phyloP scores from a whole-genome alignment of 2,113 vertebrate species.

The Trachemys scripta region DNA sequence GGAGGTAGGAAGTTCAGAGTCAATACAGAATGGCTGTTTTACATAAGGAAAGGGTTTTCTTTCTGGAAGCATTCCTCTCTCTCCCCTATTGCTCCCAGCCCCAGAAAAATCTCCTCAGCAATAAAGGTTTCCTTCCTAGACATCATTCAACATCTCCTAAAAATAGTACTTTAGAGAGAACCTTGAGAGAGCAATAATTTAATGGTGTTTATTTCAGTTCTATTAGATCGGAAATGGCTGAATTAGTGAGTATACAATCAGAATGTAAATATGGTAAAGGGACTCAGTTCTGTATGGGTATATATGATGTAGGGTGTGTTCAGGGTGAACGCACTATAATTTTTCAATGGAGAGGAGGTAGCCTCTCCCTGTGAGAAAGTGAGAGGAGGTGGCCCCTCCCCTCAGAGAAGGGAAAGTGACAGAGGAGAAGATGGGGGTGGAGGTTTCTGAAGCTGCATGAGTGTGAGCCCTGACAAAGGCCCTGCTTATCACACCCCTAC shows the following conservation, averaged over 20 bases:
- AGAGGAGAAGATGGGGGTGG: too few species aligned
- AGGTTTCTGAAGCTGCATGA: too few species aligned
- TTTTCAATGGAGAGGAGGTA: too few species aligned
- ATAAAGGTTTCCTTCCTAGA: background rate
- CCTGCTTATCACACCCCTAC: too few species aligned
- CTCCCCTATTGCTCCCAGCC: background rate
- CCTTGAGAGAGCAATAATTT: fast-evolving
- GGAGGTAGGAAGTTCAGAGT: background rate
- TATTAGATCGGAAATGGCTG: background rate
- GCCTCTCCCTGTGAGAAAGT: too few species aligned
- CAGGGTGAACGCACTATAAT: too few species aligned
- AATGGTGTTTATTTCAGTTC: background rate
- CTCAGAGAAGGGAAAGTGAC: too few species aligned
- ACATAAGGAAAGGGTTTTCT: fast-evolving
- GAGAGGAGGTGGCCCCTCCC: too few species aligned
- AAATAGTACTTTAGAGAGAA: fast-evolving
- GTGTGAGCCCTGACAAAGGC: too few species aligned
- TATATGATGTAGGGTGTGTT: too few species aligned
- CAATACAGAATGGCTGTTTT: background rate
- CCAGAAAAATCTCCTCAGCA: too few species aligned
- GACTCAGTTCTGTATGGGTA: too few species aligned
- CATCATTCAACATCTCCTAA: background rate
- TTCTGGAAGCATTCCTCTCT: background rate
- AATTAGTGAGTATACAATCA: background rate
- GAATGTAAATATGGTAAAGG: background rate